Percentiles rank a stretch among this genome's conserved stretches.
Conservation (phyloP, 2,797 vertebrate species). For the Sus cebifrons region DNA sequence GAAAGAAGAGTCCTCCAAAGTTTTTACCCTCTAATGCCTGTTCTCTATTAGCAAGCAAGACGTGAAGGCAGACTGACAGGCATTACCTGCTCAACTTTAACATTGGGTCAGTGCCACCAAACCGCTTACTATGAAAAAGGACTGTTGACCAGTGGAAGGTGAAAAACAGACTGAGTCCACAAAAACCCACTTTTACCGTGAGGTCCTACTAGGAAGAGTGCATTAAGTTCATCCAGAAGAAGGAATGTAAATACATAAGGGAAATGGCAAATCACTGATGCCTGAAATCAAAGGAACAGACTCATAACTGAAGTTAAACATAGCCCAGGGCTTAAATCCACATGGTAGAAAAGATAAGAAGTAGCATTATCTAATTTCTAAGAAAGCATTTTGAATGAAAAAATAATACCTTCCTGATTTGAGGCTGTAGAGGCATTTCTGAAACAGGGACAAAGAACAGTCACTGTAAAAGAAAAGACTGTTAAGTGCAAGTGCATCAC, state of each 20-base stretch:
- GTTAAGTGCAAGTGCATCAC: not conserved
- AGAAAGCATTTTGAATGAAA: conserved; percentile 38
- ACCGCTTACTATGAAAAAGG: conserved; percentile 94
- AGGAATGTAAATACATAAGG: conserved; percentile 93
- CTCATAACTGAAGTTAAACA: not conserved
- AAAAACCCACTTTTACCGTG: conserved; percentile 90
- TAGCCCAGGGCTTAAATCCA: not conserved
- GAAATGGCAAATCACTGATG: conserved; percentile 95
- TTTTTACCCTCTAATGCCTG: conserved; percentile 92
- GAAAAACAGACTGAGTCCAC: conserved; percentile 89
- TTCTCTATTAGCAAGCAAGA: conserved; percentile 94
- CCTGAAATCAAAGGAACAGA: conserved; percentile 89
- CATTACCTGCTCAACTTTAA: conserved; percentile 92
- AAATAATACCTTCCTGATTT: conserved; percentile 42
- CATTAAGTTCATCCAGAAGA: conserved; percentile 93
- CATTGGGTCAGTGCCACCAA: conserved; percentile 93
- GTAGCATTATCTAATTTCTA: not conserved
- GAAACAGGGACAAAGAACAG: not conserved
- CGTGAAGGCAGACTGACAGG: conserved; percentile 94
- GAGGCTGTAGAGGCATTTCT: conserved; percentile 17
- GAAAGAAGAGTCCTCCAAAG: conserved; percentile 93
- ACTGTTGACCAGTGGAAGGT: conserved; percentile 94
- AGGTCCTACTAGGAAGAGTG: conserved; percentile 93
- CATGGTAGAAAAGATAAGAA: not conserved
- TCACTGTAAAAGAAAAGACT: not conserved